phyloP scores from a whole-genome alignment of 2,113 vertebrate species.

The Galeopterus variegatus region DNA sequence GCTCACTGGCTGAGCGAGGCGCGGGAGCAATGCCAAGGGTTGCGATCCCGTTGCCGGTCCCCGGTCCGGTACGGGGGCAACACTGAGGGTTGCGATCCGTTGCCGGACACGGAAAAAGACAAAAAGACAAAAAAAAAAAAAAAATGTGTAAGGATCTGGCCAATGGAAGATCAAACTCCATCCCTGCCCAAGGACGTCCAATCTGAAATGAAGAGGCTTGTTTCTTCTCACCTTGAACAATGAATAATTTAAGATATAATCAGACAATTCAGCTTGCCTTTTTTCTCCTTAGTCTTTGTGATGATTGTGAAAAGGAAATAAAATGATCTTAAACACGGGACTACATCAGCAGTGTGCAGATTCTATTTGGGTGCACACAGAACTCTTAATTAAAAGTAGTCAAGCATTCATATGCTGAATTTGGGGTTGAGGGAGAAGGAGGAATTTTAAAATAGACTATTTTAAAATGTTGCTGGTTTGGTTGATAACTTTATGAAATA shows the following conservation, averaged over 20 bases:
- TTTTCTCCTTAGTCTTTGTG: neutral
- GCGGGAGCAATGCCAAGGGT: too few species aligned
- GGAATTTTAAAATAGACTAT: neutral
- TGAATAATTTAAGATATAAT: neutral
- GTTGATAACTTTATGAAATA: neutral
- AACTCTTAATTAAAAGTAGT: neutral
- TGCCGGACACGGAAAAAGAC: too few species aligned
- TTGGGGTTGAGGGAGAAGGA: neutral
- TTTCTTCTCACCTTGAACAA: neutral
- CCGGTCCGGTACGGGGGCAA: too few species aligned
- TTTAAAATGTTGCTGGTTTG: neutral
- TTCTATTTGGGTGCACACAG: fast-evolving
- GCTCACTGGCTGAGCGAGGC: too few species aligned
- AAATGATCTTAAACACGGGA: neutral
- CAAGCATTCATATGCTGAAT: neutral
- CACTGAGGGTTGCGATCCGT: too few species aligned
- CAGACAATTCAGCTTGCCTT: neutral
- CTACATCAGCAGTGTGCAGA: neutral
- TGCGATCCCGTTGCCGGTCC: too few species aligned
- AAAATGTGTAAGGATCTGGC: neutral
- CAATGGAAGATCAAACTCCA: neutral
- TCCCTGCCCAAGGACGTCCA: neutral
- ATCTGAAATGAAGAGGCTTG: neutral
- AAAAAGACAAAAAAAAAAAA: too few species aligned
- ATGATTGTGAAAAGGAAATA: neutral